Percentiles rank a stretch among this genome's conserved stretches.
Evolutionary conservation across 2,888 invertebrate genomes (phyloP).

Genomic region (Argyresthia goedartella): DNA sequence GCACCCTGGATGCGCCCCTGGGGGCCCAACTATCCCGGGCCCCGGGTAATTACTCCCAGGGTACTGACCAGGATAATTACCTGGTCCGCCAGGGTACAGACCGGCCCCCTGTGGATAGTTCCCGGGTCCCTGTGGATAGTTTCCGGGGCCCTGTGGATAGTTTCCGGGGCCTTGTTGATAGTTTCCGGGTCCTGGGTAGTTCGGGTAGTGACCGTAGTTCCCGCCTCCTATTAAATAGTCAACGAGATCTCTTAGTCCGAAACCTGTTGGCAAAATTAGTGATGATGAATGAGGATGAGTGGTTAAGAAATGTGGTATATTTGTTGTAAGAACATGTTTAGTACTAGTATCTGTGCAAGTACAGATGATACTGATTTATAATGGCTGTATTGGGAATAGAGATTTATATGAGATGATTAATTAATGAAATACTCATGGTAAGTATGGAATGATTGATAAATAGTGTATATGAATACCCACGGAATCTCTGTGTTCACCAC

Average conservation of each 20-base stretch:
- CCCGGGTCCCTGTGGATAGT: too few relatives aligned
- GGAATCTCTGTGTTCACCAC: too few relatives aligned
- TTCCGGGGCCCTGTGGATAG: slow-evolving; percentile 11
- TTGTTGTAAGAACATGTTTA: too few relatives aligned
- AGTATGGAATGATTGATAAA: too few relatives aligned
- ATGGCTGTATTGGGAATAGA: too few relatives aligned
- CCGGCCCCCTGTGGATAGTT: slow-evolving; percentile 16
- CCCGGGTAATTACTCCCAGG: slow-evolving; percentile 16
- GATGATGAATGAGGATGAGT: slow-evolving; percentile 19
- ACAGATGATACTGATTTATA: too few relatives aligned
- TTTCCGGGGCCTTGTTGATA: slow-evolving; percentile 23
- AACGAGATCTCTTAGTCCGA: slow-evolving; percentile 59
- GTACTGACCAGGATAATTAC: slow-evolving; percentile 21
- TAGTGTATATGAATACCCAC: too few relatives aligned
- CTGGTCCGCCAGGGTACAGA: slow-evolving; percentile 12
- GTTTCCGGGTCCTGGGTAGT: slow-evolving; percentile 13
- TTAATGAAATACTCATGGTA: too few relatives aligned
- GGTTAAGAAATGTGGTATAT: not conserved
- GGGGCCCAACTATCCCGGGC: slow-evolving; percentile 38
- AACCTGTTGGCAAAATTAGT: slow-evolving; percentile 37
- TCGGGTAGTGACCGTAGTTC: slow-evolving; percentile 31
- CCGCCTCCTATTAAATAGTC: slow-evolving; percentile 58
- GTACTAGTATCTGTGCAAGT: too few relatives aligned
- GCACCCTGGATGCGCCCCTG: slow-evolving; percentile 69
- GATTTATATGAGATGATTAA: too few relatives aligned